phyloP scores from a whole-genome alignment of 1,140 invertebrate species.

The Paralvinella palmiformis region DNA sequence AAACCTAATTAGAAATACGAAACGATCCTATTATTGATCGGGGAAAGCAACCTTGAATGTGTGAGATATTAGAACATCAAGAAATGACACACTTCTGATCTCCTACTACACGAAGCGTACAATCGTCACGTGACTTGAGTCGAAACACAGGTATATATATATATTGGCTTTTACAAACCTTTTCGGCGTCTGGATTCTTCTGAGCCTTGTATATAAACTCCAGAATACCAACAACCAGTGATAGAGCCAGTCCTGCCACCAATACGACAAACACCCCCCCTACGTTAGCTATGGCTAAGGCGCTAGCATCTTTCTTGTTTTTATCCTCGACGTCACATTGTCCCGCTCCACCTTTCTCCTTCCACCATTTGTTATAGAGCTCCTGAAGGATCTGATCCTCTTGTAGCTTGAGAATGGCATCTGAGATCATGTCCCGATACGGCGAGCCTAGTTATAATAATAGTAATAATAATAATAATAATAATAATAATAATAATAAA shows the following conservation, averaged over 20 bases:
- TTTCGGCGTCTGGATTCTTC: conserved; percentile 81
- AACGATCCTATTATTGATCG: too few species aligned
- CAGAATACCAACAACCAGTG: conserved; percentile 83
- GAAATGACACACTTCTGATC: too few species aligned
- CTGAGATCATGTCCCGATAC: conserved; percentile 39
- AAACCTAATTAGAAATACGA: too few species aligned
- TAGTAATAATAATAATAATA: too few species aligned
- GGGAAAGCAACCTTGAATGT: too few species aligned
- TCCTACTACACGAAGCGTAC: background rate
- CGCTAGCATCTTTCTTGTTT: conserved; percentile 76
- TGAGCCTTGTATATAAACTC: conserved; percentile 96
- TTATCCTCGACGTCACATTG: conserved; percentile 13
- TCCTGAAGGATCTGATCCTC: conserved; percentile 76
- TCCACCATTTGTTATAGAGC: conserved; percentile 97
- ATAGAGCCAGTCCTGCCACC: conserved; percentile 76
- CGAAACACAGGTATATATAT: background rate
- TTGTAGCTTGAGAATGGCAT: conserved; percentile 84
- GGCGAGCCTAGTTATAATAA: conserved; percentile 31
- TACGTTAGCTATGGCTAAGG: conserved; percentile 84
- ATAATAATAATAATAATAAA: too few species aligned
- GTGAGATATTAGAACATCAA: too few species aligned
- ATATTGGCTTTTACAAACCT: conserved; percentile 52
- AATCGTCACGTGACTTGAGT: background rate
- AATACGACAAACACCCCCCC: conserved; percentile 95
- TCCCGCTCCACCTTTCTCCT: conserved; percentile 67